phyloP scores from a whole-genome alignment of 2,888 invertebrate species.

The Tipula unca region DNA sequence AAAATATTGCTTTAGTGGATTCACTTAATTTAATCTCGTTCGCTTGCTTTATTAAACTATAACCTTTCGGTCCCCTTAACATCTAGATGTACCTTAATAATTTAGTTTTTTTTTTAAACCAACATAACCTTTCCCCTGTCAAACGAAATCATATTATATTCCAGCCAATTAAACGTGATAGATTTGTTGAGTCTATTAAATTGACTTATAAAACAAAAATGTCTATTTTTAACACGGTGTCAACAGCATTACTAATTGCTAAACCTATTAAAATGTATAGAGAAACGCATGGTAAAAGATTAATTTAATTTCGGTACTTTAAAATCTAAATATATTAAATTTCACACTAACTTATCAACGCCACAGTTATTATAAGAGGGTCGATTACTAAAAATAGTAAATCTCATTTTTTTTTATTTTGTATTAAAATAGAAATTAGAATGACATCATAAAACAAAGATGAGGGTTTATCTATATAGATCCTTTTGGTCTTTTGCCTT shows the following conservation, averaged over 20 bases:
- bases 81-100: too few species aligned
- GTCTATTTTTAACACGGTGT: background rate
- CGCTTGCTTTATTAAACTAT: too few species aligned
- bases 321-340: background rate
- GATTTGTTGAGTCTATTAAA: background rate
- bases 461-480: background rate
- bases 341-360: background rate
- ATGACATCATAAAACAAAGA: background rate
- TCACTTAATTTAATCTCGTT: too few species aligned
- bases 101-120: background rate
- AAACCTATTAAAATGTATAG: background rate
- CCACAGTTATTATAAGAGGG: background rate
- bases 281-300: background rate
- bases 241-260: slow-evolving; percentile 8
- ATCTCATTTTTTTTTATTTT: background rate
- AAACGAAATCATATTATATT: background rate
- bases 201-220: background rate
- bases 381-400: background rate
- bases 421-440: background rate
- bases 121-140: background rate
- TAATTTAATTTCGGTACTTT: background rate
- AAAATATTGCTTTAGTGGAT: too few species aligned
- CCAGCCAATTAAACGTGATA: background rate
- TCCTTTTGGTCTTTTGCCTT: background rate
- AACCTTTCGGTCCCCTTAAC: too few species aligned